These are phyloP conservation scores for Sphaerodactylus townsendi DNA, from an alignment of 2,113 vertebrate genomes.

Conservation along the genomic window DNA sequence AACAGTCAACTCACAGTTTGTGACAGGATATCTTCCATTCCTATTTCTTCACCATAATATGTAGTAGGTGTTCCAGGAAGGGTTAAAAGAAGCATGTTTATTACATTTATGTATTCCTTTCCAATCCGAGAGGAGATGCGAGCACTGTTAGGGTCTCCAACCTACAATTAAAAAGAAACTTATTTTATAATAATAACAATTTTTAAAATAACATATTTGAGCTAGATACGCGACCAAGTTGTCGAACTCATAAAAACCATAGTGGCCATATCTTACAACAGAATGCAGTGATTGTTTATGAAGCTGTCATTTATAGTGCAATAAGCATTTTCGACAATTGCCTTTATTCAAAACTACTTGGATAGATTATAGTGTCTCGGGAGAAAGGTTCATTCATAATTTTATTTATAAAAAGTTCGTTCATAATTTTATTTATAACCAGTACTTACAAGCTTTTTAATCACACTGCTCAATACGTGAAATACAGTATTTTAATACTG, in stretches of 20 bases:
- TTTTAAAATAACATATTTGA: background rate
- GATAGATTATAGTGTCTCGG: background rate
- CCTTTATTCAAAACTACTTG: background rate
- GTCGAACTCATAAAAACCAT: background rate
- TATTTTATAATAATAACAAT: conserved; percentile 5
- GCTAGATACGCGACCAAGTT: background rate
- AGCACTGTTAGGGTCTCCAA: conserved; percentile 82
- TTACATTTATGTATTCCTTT: conserved; percentile 73
- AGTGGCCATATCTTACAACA: background rate
- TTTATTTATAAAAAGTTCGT: background rate
- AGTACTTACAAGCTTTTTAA: background rate
- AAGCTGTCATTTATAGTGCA: background rate
- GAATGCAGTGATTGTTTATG: background rate
- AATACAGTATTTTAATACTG: conserved; percentile 1
- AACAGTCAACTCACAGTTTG: conserved; percentile 56
- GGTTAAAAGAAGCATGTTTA: conserved; percentile 95
- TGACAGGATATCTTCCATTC: conserved; percentile 81
- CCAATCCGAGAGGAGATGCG: conserved; percentile 87
- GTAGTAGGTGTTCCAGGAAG: conserved; percentile 93
- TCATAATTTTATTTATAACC: background rate
- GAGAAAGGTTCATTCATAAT: background rate
- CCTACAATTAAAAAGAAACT: conserved; percentile 71
- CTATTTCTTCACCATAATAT: conserved; percentile 97
- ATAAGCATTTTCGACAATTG: background rate
- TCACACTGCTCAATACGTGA: background rate